Evolutionary conservation across 2,888 invertebrate species (phyloP).

Genomic region (Tetragonula carbonaria): DNA sequence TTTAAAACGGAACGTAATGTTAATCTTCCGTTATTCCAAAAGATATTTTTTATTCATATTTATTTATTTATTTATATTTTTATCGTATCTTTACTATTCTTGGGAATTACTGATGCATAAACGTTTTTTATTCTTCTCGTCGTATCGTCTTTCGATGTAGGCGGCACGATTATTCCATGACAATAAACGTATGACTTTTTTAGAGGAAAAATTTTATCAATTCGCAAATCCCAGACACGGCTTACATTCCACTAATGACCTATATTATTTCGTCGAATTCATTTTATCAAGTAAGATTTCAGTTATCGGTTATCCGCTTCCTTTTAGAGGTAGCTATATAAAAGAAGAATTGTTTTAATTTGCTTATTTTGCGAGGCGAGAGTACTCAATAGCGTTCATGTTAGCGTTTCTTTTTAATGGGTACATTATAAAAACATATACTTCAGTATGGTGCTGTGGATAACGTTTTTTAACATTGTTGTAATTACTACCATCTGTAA

Average conservation of each 20-base stretch:
- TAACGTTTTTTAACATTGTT: conserved; percentile 4
- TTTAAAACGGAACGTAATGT: too few relatives aligned
- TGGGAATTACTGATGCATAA: too few relatives aligned
- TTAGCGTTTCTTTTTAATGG: background rate
- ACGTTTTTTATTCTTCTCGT: too few relatives aligned
- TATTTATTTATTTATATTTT: background rate
- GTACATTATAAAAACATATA: background rate
- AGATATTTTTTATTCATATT: background rate
- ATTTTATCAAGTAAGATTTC: conserved; percentile 71
- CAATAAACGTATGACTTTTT: conserved; percentile 38
- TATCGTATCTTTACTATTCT: too few relatives aligned
- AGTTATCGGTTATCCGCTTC: conserved; percentile 75
- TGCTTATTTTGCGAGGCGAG: conserved; percentile 20
- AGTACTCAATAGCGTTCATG: background rate
- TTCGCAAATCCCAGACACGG: too few relatives aligned
- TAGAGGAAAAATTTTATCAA: background rate
- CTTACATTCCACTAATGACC: conserved; percentile 39
- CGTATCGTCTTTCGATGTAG: too few relatives aligned
- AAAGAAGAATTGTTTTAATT: conserved; percentile 43
- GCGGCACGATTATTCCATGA: background rate
- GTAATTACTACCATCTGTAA: conserved; percentile 16
- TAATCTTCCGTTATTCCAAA: too few relatives aligned
- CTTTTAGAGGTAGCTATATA: conserved; percentile 71
- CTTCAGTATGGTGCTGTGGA: conserved; percentile 49
- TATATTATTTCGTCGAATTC: conserved; percentile 63